Evolutionary conservation across 2,888 invertebrate species (phyloP).

Genomic region (Plebejus anna): DNA sequence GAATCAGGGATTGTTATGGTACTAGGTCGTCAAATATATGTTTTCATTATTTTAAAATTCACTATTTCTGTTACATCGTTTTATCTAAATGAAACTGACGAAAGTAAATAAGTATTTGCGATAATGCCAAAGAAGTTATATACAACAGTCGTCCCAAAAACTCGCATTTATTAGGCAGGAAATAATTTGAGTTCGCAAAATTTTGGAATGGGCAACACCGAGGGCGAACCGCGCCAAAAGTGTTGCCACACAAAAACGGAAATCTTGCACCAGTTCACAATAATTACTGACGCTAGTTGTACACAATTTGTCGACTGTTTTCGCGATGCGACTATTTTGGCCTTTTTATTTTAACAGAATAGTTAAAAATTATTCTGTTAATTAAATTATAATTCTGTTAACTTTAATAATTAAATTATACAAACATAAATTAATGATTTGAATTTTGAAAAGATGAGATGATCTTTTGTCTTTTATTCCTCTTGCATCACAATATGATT

Average conservation of each 20-base stretch:
- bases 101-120: neutral
- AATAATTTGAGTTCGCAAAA: neutral
- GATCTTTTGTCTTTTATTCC: too few relatives aligned
- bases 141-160: neutral
- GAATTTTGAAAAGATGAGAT: too few relatives aligned
- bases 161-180: conserved; percentile 2
- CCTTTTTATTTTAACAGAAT: too few relatives aligned
- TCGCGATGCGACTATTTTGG: too few relatives aligned
- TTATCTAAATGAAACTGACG: neutral
- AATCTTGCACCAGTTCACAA: neutral
- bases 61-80: neutral
- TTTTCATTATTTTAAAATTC: too few relatives aligned
- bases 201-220: conserved; percentile 11
- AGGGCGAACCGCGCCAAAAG: neutral
- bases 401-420: too few relatives aligned
- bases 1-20: too few relatives aligned
- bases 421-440: too few relatives aligned
- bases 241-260: neutral
- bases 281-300: neutral
- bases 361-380: too few relatives aligned
- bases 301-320: neutral
- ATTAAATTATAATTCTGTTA: too few relatives aligned
- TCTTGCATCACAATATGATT: too few relatives aligned
- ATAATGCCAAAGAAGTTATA: neutral
- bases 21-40: too few relatives aligned